Evolutionary conservation across 2,797 vertebrate genomes (phyloP).

Genomic region (Acestrorhynchus altus): DNA sequence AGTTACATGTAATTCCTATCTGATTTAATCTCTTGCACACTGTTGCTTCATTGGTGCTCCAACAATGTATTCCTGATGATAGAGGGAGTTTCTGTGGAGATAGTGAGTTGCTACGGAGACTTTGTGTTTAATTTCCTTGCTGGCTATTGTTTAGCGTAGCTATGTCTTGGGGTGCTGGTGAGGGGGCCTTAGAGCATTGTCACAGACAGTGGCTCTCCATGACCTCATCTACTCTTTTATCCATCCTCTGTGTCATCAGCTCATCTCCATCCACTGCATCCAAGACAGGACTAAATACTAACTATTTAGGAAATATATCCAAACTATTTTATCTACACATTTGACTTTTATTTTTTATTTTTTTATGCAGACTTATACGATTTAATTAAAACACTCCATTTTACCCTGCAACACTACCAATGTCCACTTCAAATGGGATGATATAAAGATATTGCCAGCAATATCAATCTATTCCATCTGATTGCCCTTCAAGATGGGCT

Average conservation of each 20-base stretch:
- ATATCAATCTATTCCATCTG: conserved; percentile 81
- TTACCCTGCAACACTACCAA: conserved; percentile 64
- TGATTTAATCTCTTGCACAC: conserved; percentile 60
- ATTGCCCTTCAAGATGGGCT: conserved; percentile 75
- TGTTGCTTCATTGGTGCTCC: conserved; percentile 56
- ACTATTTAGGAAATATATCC: too few relatives aligned
- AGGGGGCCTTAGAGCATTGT: conserved; percentile 80
- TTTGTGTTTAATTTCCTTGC: conserved; percentile 69
- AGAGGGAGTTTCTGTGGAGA: conserved; percentile 33
- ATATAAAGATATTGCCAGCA: conserved; percentile 74
- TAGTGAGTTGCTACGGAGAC: conserved; percentile 48
- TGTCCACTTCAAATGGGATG: conserved; percentile 71
- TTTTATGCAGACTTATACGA: conserved; percentile 24
- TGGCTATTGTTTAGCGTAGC: conserved; percentile 78
- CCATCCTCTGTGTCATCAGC: conserved; percentile 67
- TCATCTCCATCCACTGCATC: conserved; percentile 63
- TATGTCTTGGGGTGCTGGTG: conserved; percentile 68
- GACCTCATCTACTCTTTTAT: conserved; percentile 74
- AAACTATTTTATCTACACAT: background rate
- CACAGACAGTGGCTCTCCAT: conserved; percentile 75
- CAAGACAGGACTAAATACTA: background rate
- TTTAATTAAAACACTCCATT: conserved; percentile 63
- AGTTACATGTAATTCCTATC: conserved; percentile 58
- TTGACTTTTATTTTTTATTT: background rate
- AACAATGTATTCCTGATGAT: conserved; percentile 57